Evolutionary conservation across 35 echinoderm and acorn worm genomes (phyloP).

Genomic region (Heliocidaris tuberculata): DNA sequence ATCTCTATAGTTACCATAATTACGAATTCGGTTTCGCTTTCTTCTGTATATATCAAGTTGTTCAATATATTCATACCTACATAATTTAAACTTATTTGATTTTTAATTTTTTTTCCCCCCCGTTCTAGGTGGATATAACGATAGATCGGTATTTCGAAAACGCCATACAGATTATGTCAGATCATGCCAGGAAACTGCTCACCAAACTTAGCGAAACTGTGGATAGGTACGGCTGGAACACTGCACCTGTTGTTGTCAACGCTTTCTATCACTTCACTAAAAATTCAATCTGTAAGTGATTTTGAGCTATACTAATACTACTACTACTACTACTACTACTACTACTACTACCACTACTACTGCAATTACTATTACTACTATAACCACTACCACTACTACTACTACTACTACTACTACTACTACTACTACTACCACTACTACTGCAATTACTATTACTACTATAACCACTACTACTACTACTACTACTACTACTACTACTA

Average conservation of each 20-base stretch:
- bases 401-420: conserved; percentile 4
- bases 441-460: not conserved
- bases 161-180: conserved; percentile 38
- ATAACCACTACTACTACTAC: not conserved
- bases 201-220: conserved; percentile 51
- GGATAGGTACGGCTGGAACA: conserved; percentile 50
- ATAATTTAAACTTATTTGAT: too few species aligned
- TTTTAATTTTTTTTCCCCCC: not conserved
- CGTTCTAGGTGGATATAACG: conserved; percentile 48
- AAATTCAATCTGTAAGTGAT: conserved; percentile 75
- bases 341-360: too few species aligned
- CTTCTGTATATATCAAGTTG: too few species aligned
- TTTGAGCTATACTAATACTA: too few species aligned
- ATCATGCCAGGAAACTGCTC: conserved; percentile 44
- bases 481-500: not conserved
- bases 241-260: conserved; percentile 48
- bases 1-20: too few species aligned
- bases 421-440: not conserved
- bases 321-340: too few species aligned
- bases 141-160: conserved; percentile 70
- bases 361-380: not conserved
- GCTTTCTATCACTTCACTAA: conserved; percentile 63
- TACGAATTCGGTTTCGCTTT: too few species aligned
- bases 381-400: not conserved
- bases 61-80: too few species aligned